These are phyloP conservation scores for Neolamprologus tretocephalus DNA, from an alignment of 2,113 vertebrate species.

Conservation along the genomic window DNA sequence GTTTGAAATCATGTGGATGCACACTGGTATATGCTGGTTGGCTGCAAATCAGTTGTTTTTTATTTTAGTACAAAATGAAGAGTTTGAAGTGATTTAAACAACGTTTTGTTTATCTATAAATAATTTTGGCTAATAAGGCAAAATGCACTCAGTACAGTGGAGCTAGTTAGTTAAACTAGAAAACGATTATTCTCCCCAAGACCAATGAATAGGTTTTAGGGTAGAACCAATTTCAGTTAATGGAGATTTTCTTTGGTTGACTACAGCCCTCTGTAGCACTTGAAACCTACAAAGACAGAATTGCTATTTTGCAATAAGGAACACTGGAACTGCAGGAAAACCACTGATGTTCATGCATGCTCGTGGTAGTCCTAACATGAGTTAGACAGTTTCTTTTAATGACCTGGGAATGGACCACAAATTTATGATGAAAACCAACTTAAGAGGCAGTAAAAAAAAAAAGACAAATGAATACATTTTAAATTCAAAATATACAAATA, in stretches of 20 bases:
- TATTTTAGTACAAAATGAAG: not conserved
- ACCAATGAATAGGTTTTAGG: not conserved
- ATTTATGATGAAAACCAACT: slow-evolving; percentile 2
- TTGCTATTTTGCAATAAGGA: not conserved
- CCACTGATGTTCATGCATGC: slow-evolving; percentile 23
- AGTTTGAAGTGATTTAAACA: not conserved
- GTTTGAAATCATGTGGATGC: not conserved
- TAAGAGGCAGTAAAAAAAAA: not conserved
- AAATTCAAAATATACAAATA: not conserved
- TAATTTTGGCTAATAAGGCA: not conserved
- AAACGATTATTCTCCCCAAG: not conserved
- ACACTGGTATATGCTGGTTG: not conserved
- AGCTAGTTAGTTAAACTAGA: not conserved
- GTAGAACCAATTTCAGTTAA: not conserved
- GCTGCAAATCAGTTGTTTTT: not conserved
- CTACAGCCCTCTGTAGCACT: not conserved
- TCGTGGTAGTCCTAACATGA: not conserved
- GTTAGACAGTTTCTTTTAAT: not conserved
- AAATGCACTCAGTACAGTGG: not conserved
- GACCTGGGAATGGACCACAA: slow-evolving; percentile 31
- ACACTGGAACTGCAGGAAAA: not conserved
- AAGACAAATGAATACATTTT: not conserved
- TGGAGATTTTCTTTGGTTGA: not conserved
- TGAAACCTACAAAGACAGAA: not conserved
- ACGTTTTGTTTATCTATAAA: not conserved